A percentile compares a stretch with the other conserved stretches of the same genome.
These are phyloP conservation scores for Crocidura indochinensis DNA, from an alignment of 2,797 vertebrate genomes.

Conservation along the genomic window DNA sequence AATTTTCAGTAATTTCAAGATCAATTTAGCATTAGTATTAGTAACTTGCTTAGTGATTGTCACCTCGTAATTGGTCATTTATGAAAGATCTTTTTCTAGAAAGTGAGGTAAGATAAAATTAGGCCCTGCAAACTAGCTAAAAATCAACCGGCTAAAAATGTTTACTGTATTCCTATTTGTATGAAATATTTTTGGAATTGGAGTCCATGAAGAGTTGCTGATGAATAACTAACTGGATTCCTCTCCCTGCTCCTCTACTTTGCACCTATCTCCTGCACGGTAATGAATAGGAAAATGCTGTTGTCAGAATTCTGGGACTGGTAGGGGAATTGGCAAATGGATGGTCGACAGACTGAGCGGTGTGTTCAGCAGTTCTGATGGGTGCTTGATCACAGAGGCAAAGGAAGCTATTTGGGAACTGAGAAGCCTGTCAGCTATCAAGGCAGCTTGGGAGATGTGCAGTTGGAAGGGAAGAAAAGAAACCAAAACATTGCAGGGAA, in stretches of 20 bases:
- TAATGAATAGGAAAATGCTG: neutral
- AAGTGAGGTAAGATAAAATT: constrained; percentile 28
- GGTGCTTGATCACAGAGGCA: neutral
- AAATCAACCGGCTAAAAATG: neutral
- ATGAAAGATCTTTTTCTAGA: constrained; percentile 54
- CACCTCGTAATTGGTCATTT: constrained; percentile 11
- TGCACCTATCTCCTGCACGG: neutral
- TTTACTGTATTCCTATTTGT: neutral
- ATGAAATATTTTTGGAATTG: neutral
- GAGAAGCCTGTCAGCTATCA: neutral
- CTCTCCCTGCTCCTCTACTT: fast-evolving
- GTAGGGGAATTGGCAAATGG: neutral
- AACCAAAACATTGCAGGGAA: neutral
- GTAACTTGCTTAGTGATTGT: neutral
- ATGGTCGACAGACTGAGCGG: neutral
- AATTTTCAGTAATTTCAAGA: constrained; percentile 37
- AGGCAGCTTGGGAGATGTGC: neutral
- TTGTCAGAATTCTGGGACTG: neutral
- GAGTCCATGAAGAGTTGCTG: neutral
- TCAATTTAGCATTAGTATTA: constrained; percentile 43
- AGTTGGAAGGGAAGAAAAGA: neutral
- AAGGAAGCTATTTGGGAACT: neutral
- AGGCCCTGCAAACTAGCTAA: neutral
- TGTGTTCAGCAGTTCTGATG: neutral
- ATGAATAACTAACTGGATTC: neutral